A percentile compares a stretch with the other conserved stretches of the same genome.
Conservation (phyloP, 2,113 vertebrate genomes). For the Pseudorasbora parva region DNA sequence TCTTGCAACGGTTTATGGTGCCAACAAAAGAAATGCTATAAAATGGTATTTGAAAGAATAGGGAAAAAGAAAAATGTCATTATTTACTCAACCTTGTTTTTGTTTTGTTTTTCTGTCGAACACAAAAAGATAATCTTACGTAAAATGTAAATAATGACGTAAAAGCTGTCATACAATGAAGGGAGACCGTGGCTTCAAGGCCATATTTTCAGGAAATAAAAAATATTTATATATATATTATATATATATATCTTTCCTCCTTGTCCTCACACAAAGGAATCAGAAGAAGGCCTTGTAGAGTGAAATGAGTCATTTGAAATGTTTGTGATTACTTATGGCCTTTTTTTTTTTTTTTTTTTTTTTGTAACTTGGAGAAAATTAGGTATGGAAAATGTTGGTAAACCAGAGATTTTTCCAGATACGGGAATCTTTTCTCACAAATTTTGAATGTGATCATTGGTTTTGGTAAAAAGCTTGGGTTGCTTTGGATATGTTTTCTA, state of each 20-base stretch:
- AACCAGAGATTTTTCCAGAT: background rate
- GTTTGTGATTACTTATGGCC: background rate
- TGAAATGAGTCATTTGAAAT: background rate
- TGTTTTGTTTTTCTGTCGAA: background rate
- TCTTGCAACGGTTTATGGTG: background rate
- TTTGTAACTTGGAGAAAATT: background rate
- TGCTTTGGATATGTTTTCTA: background rate
- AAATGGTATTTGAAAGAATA: background rate
- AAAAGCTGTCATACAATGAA: background rate
- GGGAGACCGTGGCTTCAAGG: background rate
- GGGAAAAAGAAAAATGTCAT: background rate
- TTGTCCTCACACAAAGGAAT: background rate
- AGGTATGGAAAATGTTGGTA: background rate
- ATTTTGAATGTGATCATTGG: background rate
- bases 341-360: background rate
- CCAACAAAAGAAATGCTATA: background rate
- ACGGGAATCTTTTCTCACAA: background rate
- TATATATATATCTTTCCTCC: background rate
- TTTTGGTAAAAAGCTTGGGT: background rate
- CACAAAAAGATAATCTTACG: background rate
- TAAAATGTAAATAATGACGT: background rate
- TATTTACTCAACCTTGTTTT: background rate
- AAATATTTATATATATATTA: no score
- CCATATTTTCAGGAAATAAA: background rate
- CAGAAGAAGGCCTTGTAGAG: background rate